Base-by-base conservation (phyloP, 2,113 vertebrate genomes). In the Etheostoma spectabile region DNA sequence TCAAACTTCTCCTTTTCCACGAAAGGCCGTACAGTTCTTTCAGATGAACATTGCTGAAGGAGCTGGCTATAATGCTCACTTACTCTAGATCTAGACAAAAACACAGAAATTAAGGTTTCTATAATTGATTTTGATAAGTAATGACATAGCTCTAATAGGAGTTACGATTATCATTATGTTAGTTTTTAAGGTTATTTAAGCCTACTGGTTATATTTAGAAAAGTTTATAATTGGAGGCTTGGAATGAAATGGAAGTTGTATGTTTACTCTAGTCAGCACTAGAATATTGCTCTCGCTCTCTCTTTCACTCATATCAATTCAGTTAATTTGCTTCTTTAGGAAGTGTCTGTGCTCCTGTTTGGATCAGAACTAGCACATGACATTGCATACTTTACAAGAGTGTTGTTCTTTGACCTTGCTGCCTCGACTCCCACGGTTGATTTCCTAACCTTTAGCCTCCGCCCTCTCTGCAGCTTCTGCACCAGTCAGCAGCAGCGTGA, bases 401-500 rank as follows among this genome's bases (percentile, higher is more conserved):
- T 33, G 57, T 53, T 66, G 42, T 76, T 84, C 35, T 76, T 7
- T 69, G 59, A 85, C 82, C 78, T 30, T 83, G n/a, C 52, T 67
- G 33, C 74, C 68, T 60, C 27, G 6, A 67, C 52, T 69, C 46
- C 30, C 45, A 16, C 81, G 53, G 57, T 75, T 78, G 33, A 65
- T 75, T 71, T 80, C 66, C 65, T 82, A 24, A 91, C 75, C 79
- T 87, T 30, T 75, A 38, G 53, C 73, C 64, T 85, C 60, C 59
- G 0, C 46, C 13, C 59, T 61, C 30, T 42, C 35, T 21, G 0
- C 83, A 99, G 97, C 97, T 92, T 97, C 97, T 84, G 89, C 96
- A 7, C 96, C 96, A 86, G 95, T 97, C 95, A 97, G 95, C 96
- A 97, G 95, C 95, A 94, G 91, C 63, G 92, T 89, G 82, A 92